Evolutionary conservation across 2,797 vertebrate species (phyloP).

Genomic region (Lates japonicus): DNA sequence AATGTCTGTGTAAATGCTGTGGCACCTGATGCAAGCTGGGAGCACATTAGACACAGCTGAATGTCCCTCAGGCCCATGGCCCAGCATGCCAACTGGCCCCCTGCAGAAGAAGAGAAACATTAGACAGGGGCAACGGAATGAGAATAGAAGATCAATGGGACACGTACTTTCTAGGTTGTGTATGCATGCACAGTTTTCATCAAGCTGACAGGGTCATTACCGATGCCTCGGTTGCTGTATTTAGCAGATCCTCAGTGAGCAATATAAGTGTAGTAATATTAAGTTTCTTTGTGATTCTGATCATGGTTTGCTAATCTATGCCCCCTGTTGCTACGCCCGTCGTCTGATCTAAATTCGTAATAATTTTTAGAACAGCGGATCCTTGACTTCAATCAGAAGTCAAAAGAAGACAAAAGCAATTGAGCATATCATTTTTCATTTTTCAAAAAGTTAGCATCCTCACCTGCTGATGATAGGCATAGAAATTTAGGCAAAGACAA

Average conservation of each 20-base stretch:
- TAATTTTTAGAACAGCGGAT: neutral
- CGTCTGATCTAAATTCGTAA: neutral
- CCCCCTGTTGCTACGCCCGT: neutral
- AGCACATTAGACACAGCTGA: constrained; percentile 60
- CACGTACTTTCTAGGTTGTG: constrained; percentile 16
- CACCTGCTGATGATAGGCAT: too few relatives aligned
- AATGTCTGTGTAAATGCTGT: constrained; percentile 42
- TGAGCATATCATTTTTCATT: too few relatives aligned
- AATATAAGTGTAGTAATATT: neutral
- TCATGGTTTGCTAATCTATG: constrained; percentile 5
- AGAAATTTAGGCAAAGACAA: too few relatives aligned
- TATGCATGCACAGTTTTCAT: constrained; percentile 35
- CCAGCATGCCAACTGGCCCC: constrained; percentile 39
- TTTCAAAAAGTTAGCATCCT: too few relatives aligned
- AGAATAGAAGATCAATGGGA: constrained; percentile 45
- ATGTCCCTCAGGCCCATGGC: constrained; percentile 34
- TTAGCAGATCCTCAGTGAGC: constrained; percentile 1
- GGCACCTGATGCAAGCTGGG: constrained; percentile 33
- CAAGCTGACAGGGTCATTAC: constrained; percentile 42
- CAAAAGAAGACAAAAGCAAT: neutral
- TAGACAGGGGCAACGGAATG: constrained; percentile 42
- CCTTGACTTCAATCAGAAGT: neutral
- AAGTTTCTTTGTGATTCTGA: constrained; percentile 15
- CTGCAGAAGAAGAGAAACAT: constrained; percentile 42
- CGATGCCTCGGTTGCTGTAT: constrained; percentile 40